These are phyloP conservation scores for Acanthopagrus latus DNA, from an alignment of 2,797 vertebrate genomes.

Conservation along the genomic window DNA sequence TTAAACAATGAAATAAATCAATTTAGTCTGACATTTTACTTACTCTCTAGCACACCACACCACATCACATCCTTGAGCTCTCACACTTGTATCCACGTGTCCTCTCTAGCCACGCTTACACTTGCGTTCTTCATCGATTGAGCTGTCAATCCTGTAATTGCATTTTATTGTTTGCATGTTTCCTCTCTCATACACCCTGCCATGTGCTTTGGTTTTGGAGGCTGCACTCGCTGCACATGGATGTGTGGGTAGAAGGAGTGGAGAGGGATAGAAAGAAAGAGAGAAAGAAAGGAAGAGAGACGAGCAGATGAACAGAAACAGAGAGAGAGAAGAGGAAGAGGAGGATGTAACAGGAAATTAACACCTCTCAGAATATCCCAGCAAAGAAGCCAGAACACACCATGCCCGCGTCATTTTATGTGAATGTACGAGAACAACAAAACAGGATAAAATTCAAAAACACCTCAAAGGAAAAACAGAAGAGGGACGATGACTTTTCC, in stretches of 20 bases:
- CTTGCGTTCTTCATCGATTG: neutral
- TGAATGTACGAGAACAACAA: slow-evolving; percentile 49
- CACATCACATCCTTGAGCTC: slow-evolving; percentile 7
- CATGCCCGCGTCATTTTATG: slow-evolving; percentile 44
- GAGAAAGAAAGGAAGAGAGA: slow-evolving; percentile 14
- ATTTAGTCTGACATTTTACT: slow-evolving; percentile 1
- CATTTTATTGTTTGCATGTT: slow-evolving; percentile 48
- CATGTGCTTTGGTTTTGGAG: slow-evolving; percentile 45
- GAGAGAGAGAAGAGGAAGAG: slow-evolving; percentile 5
- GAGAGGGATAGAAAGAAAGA: slow-evolving; percentile 3
- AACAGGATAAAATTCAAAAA: slow-evolving; percentile 48
- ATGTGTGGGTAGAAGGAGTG: slow-evolving; percentile 4
- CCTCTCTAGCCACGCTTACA: neutral
- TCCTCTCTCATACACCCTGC: slow-evolving; percentile 27
- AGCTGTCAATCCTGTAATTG: slow-evolving; percentile 52
- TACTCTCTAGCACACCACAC: neutral
- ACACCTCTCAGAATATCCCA: slow-evolving; percentile 62
- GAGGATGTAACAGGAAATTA: slow-evolving; percentile 55
- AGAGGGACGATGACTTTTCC: slow-evolving; percentile 47
- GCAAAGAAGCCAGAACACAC: slow-evolving; percentile 39
- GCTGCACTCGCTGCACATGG: slow-evolving; percentile 17
- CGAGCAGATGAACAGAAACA: too few relatives aligned
- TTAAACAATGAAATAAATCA: neutral
- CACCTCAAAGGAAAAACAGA: slow-evolving; percentile 53
- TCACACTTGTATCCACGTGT: slow-evolving; percentile 17